phyloP scores from a whole-genome alignment of 2,888 invertebrate species.

The Zeuzera pyrina region DNA sequence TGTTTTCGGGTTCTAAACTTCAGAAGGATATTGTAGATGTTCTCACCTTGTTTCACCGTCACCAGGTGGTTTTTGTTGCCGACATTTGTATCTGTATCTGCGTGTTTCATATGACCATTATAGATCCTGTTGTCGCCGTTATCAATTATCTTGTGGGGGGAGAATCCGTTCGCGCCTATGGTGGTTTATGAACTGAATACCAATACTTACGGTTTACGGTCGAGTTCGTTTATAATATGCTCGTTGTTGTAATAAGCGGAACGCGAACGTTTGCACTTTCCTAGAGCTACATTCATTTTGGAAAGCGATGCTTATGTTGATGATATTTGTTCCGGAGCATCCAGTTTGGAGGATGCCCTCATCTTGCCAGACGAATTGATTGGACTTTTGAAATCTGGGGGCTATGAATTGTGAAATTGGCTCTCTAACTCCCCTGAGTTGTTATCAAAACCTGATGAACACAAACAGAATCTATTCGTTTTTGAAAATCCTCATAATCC shows the following conservation, averaged over 20 bases:
- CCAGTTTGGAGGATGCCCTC: neutral
- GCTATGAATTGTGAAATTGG: slow-evolving; percentile 3
- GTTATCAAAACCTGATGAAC: slow-evolving; percentile 1
- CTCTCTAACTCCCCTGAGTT: slow-evolving; percentile 1
- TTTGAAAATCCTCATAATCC: too few relatives aligned
- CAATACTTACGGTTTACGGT: slow-evolving; percentile 1
- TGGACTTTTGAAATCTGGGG: neutral
- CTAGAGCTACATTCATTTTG: neutral
- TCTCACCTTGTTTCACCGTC: too few relatives aligned
- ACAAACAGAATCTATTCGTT: slow-evolving; percentile 4
- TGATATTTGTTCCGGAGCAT: slow-evolving; percentile 1
- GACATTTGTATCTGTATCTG: too few relatives aligned
- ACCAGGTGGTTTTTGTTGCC: too few relatives aligned
- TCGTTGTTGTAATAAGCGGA: neutral
- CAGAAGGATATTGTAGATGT: too few relatives aligned
- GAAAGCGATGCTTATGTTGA: slow-evolving; percentile 1
- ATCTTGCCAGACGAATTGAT: slow-evolving; percentile 1
- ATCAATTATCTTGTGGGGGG: too few relatives aligned
- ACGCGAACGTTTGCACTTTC: neutral
- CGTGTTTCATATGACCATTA: too few relatives aligned
- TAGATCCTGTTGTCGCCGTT: too few relatives aligned
- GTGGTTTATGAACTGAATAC: too few relatives aligned
- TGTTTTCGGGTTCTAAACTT: too few relatives aligned
- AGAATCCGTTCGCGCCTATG: too few relatives aligned
- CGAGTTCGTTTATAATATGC: slow-evolving; percentile 1